Evolutionary conservation across 2,888 invertebrate genomes (phyloP), one percentile per base, ranked within the genome.

Genomic region (Lobophora halterata): DNA sequence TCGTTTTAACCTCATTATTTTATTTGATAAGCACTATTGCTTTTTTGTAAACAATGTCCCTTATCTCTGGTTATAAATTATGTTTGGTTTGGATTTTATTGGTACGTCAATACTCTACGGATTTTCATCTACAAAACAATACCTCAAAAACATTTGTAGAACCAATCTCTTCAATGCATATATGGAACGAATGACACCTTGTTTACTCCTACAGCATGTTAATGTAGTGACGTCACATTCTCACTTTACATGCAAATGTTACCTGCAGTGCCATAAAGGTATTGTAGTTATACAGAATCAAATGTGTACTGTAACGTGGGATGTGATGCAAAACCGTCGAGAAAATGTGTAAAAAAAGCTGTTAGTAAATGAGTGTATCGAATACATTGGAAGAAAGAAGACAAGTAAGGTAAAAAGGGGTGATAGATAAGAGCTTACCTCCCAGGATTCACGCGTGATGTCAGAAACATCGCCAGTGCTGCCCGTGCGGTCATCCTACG

Each of bases 361-460:
- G 27, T 33, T 35, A 46, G 48, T 53, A 39, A 52, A 44, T 38
- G 41, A 33, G 33, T 43, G 33, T 43, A 14, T 26, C 4, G 27
- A 25, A 30, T 14, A 5, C 14, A 3, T 14, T 14, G 14, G 3
- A 10, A 33, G 3, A 24, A 25, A 10, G 9, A 24, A 11, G 8
- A 9, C 8, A n/a, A 27, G 21, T 13, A 4, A 12, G 7, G 5
- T 8, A 23, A 23, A 16, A 2, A 7, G 11, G 6, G 25, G 5
- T 2, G 8, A 13, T 12, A 9, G 2, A 12, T 5, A 41, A 24
- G 19, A 90, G n/a, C 94, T 91, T 85, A 97, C 97, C 96, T 97
- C 96, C 97, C 97, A 97, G 47, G 95, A 96, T 78, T 96, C 96
- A 69, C 95, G 91, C 34, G 95, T 95, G 50, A 95, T 88, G 65